Percentiles rank a stretch among this genome's conserved stretches.
Evolutionary conservation across 2,113 vertebrate genomes (phyloP).

Genomic region (Notiomystis cincta): DNA sequence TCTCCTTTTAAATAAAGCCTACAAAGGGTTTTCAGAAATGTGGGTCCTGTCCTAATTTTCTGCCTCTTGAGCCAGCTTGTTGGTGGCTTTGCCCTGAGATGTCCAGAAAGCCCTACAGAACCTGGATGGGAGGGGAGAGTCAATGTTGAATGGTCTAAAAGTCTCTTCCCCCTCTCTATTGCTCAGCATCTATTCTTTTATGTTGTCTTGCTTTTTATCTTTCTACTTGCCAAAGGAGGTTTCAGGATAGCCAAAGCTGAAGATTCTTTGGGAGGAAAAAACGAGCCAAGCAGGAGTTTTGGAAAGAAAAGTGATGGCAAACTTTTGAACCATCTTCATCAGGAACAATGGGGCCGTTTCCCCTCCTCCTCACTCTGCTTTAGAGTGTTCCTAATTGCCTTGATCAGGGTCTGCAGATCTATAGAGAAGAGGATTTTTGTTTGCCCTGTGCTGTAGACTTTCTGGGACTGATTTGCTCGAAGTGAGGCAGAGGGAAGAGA

Average conservation of each 20-base stretch:
- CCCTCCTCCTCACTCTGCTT: not conserved
- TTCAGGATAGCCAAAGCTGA: not conserved
- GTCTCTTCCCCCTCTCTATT: not conserved
- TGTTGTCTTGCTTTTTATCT: not conserved
- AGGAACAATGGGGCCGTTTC: not conserved
- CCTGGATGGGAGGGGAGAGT: not conserved
- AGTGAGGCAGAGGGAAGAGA: not conserved
- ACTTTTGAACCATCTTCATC: not conserved
- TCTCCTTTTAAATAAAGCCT: constrained; percentile 13
- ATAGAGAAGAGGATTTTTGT: not conserved
- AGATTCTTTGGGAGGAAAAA: not conserved
- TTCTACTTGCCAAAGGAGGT: not conserved
- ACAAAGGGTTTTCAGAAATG: not conserved
- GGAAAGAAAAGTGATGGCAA: not conserved
- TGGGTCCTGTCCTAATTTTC: constrained; percentile 10
- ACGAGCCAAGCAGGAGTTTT: not conserved
- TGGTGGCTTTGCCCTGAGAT: not conserved
- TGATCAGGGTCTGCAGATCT: not conserved
- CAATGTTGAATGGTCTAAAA: not conserved
- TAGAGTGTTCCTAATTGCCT: not conserved
- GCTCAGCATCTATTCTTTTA: not conserved
- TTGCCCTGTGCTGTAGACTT: not conserved
- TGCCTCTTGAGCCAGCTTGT: not conserved
- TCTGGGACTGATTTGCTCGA: not conserved
- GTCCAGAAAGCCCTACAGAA: not conserved